Base-by-base conservation (phyloP, 1,140 invertebrate genomes). In the Pantala flavescens region DNA sequence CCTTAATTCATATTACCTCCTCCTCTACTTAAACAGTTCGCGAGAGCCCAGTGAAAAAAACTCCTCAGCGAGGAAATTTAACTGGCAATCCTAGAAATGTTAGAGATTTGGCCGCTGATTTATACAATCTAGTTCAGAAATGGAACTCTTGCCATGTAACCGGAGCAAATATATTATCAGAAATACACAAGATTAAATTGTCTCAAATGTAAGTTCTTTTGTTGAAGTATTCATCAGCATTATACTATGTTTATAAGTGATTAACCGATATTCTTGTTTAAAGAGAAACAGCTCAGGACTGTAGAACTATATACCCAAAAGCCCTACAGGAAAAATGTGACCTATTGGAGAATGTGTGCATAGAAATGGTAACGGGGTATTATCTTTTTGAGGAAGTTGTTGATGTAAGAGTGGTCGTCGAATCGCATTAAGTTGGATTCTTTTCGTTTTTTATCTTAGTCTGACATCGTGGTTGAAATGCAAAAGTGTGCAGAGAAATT, bases 51-150 rank as follows among this genome's bases (percentile, higher is more conserved):
- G 49, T 63, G 16, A 63, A 21, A 5, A 63, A 21, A 63, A 63
- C 49, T 7, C 49, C 49, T 3, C 73, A 74, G 43, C 71, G 71
- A 70, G 76, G 74, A 28, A 75, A 77, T 36, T 24, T 77, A 42
- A 77, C 74, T 21, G 76, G 76, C 21, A 75, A 73, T 72, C 72
- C 76, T 71, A 70, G 76, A 71, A 77, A 73, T 72, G 73, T 75
- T 2, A 24, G 76, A 70, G 76, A 77, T 72, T 71, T 19, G 11
- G 74, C 55, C 0, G 76, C 76, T 1, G 76, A 77, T 74, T 24
- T 77, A 43, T 77, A 71, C 72, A 77, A 77, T n/a, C 24, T 36
- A 23, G 72, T 77, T 70, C 76, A 77, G 72, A 74, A 77, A 73
- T 77, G 76, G 76, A 77, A 77, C 36, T 71, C 24, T 0, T 49